A percentile compares a stretch with the other conserved stretches of the same genome.
These are phyloP conservation scores for Hirtodrosophila duncani DNA, from an alignment of 2,888 invertebrate species.

Conservation along the genomic window DNA sequence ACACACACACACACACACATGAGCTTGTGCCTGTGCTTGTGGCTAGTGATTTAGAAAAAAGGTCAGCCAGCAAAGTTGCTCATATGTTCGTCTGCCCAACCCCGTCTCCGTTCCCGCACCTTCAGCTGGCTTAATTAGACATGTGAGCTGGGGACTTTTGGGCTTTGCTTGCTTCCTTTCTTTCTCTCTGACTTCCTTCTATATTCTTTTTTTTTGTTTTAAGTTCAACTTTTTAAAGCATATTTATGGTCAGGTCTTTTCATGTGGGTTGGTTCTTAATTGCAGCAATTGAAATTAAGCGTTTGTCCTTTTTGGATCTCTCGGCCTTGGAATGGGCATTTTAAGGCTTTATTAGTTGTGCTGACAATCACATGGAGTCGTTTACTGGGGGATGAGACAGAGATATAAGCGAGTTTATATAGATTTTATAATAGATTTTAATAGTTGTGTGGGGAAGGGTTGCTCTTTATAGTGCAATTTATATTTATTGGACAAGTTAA, in stretches of 20 bases:
- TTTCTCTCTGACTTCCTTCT: constrained; percentile 7
- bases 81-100: constrained; percentile 24
- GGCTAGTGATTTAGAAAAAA: constrained; percentile 66
- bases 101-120: constrained; percentile 2
- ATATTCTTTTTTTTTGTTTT: constrained; percentile 2
- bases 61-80: constrained; percentile 56
- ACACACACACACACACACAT: no score
- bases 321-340: constrained; percentile 7
- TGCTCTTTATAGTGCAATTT: no score
- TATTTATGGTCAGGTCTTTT: constrained; percentile 41
- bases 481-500: no score
- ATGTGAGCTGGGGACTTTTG: constrained; percentile 56
- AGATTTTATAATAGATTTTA: constrained; percentile 39
- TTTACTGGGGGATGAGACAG: constrained; percentile 38
- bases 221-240: constrained; percentile 65
- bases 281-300: constrained; percentile 72
- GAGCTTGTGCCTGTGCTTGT: constrained; percentile 49
- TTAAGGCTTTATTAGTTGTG: constrained; percentile 49
- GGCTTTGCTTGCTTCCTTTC: constrained; percentile 17
- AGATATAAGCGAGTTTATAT: no score
- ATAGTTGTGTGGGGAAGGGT: no score
- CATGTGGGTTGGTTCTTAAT: constrained; percentile 59
- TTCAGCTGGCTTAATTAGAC: constrained; percentile 59
- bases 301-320: constrained; percentile 46
- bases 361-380: constrained; percentile 35